phyloP scores from a whole-genome alignment of 2,113 vertebrate species.

The Chrysemys picta region DNA sequence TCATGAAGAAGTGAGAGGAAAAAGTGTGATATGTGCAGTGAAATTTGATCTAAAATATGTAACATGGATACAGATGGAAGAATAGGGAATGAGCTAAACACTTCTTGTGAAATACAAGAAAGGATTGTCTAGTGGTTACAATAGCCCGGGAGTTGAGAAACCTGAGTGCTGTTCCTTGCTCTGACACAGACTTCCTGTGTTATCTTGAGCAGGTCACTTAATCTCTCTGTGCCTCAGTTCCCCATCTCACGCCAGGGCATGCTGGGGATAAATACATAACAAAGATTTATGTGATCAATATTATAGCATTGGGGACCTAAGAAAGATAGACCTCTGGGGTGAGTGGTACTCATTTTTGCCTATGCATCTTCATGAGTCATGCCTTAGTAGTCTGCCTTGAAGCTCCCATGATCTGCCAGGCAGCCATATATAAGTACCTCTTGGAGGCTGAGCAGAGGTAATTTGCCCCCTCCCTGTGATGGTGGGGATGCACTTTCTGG shows the following conservation, averaged over 20 bases:
- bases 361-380: not conserved
- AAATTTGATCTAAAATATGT: not conserved
- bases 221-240: not conserved
- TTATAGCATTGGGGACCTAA: not conserved
- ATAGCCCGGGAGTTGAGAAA: not conserved
- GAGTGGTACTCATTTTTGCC: not conserved
- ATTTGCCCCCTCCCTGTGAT: not conserved
- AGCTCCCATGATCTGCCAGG: not conserved
- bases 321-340: not conserved
- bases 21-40: accelerated
- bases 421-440: not conserved
- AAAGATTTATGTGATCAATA: not conserved
- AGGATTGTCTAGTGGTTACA: not conserved
- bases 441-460: not conserved
- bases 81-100: not conserved
- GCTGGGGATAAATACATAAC: not conserved
- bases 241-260: not conserved
- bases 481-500: not conserved
- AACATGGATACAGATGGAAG: not conserved
- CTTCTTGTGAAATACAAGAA: not conserved
- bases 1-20: not conserved
- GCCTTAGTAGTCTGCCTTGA: not conserved
- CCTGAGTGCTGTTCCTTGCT: not conserved
- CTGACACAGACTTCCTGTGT: not conserved
- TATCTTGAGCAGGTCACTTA: not conserved